These are phyloP conservation scores for Coendou prehensilis DNA, from an alignment of 2,797 vertebrate genomes.

Conservation along the genomic window DNA sequence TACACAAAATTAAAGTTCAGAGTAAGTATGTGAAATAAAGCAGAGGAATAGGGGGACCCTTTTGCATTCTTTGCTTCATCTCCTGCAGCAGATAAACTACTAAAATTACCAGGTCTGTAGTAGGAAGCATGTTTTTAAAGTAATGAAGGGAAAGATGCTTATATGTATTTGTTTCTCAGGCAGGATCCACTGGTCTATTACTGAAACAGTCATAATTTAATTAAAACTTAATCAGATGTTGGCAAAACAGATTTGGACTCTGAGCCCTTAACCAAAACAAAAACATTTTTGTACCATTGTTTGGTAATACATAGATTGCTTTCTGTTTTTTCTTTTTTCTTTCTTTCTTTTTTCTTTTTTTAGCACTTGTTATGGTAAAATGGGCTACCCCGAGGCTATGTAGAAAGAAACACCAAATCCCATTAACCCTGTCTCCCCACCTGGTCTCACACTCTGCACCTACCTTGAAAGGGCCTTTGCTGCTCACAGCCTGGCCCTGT, in stretches of 20 bases:
- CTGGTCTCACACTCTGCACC: background rate
- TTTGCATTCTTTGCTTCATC: background rate
- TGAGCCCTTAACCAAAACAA: background rate
- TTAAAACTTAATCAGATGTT: background rate
- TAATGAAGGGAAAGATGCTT: background rate
- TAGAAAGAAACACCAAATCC: background rate
- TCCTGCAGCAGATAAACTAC: background rate
- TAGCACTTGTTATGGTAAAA: background rate
- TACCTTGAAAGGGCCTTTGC: background rate
- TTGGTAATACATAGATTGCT: background rate
- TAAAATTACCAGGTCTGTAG: background rate
- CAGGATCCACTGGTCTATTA: background rate
- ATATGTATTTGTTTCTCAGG: background rate
- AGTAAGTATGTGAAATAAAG: background rate
- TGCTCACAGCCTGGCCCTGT: fast-evolving
- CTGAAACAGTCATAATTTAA: background rate
- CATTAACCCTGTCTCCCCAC: background rate
- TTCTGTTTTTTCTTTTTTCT: background rate
- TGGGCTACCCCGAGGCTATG: background rate
- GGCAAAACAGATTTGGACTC: background rate
- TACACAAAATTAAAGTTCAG: background rate
- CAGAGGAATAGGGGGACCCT: background rate
- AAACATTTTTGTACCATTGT: background rate
- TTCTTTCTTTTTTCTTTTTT: background rate
- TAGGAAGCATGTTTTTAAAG: background rate